Conservation (phyloP, 2,888 invertebrate genomes). For the Oegoconia quadripuncta region DNA sequence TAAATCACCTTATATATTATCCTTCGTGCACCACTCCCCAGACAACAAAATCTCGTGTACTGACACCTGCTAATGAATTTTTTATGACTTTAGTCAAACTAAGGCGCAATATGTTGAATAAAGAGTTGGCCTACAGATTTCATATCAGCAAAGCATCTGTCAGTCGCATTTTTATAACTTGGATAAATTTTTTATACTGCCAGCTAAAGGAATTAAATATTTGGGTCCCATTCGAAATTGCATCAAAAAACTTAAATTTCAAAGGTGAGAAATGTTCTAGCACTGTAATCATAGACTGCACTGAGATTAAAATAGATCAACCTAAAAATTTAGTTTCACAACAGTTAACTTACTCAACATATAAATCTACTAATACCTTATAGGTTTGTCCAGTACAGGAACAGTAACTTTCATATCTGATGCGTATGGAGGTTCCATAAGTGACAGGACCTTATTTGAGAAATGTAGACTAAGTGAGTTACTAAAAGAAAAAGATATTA, state of each 20-base stretch:
- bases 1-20: slow-evolving; percentile 2
- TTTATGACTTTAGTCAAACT: slow-evolving; percentile 2
- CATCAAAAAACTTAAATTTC: neutral
- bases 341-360: slow-evolving; percentile 7
- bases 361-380: slow-evolving; percentile 6
- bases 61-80: slow-evolving; percentile 5
- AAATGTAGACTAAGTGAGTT: slow-evolving; percentile 2
- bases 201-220: slow-evolving; percentile 5
- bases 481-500: slow-evolving; percentile 4
- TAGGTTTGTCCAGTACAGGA: slow-evolving; percentile 2
- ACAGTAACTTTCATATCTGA: slow-evolving; percentile 4
- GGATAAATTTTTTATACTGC: slow-evolving; percentile 5
- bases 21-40: neutral
- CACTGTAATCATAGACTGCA: too few relatives aligned
- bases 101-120: slow-evolving; percentile 3
- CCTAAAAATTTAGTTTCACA: slow-evolving; percentile 6
- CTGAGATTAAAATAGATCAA: slow-evolving; percentile 1
- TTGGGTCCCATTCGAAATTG: slow-evolving; percentile 1
- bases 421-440: slow-evolving; percentile 7
- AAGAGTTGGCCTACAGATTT: slow-evolving; percentile 4
- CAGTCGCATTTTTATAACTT: slow-evolving; percentile 3
- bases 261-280: too few relatives aligned
- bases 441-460: slow-evolving; percentile 4
- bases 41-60: too few relatives aligned
- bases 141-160: slow-evolving; percentile 2